Conservation (phyloP, 2,797 vertebrate species). For the Crenichthys baileyi region DNA sequence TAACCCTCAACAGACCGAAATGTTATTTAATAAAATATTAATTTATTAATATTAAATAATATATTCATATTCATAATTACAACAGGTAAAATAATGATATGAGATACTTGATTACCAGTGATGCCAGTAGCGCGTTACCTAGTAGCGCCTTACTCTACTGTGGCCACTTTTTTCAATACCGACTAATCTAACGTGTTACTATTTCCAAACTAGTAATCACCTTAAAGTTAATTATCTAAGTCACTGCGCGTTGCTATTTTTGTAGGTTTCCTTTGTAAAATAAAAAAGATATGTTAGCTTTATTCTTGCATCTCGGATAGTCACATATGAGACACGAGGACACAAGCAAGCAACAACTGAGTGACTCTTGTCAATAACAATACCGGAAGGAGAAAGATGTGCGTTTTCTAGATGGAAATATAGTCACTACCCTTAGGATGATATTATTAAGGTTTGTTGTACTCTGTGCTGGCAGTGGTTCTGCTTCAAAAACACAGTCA, state of each 20-base stretch:
- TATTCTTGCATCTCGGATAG: neutral
- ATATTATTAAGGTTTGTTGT: neutral
- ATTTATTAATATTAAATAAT: too few relatives aligned
- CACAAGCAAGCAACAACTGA: neutral
- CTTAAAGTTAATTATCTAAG: neutral
- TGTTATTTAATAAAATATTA: too few relatives aligned
- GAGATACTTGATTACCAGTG: too few relatives aligned
- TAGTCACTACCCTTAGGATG: neutral
- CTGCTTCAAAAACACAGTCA: neutral
- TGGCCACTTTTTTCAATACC: too few relatives aligned
- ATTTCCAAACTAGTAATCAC: neutral
- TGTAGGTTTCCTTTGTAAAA: neutral
- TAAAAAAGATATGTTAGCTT: neutral
- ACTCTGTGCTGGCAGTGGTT: neutral
- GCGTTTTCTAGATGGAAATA: neutral
- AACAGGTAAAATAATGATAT: too few relatives aligned
- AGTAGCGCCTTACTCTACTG: too few relatives aligned
- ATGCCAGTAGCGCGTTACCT: too few relatives aligned
- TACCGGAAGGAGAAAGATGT: neutral
- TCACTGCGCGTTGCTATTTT: neutral
- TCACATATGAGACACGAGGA: neutral
- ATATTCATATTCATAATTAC: too few relatives aligned
- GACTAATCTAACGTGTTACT: neutral
- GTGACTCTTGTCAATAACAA: neutral
- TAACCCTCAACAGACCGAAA: too few relatives aligned